Evolutionary conservation across 2,113 vertebrate species (phyloP).

Genomic region (Poecilia latipinna): DNA sequence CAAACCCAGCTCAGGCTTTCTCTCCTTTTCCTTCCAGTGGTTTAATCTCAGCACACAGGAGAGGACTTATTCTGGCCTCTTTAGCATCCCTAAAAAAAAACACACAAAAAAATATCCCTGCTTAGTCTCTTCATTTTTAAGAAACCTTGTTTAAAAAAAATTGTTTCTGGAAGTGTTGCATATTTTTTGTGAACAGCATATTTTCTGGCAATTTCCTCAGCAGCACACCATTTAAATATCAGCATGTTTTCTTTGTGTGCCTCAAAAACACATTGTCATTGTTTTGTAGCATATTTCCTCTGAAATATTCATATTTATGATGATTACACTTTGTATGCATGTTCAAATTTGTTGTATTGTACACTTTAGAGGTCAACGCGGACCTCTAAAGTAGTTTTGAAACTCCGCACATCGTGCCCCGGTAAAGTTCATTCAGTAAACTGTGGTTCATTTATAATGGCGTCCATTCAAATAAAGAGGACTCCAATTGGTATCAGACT

Average conservation of each 20-base stretch:
- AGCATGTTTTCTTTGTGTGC: constrained; percentile 12
- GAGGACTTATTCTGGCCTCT: constrained; percentile 60
- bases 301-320: not conserved
- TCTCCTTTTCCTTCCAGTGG: constrained; percentile 41
- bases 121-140: constrained; percentile 59
- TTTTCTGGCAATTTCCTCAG: constrained; percentile 58
- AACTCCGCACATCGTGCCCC: constrained; percentile 2
- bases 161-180: constrained; percentile 37
- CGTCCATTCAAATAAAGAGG: constrained; percentile 53
- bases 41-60: constrained; percentile 55
- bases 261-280: constrained; percentile 16
- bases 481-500: constrained; percentile 47
- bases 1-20: constrained; percentile 31
- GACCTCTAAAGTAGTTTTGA: constrained; percentile 8
- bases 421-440: constrained; percentile 4
- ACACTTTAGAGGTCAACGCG: not conserved
- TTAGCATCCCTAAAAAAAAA: constrained; percentile 37
- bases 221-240: constrained; percentile 29
- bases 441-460: constrained; percentile 5
- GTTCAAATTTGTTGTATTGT: not conserved
- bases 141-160: constrained; percentile 40
- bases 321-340: not conserved
- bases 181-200: constrained; percentile 53
- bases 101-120: constrained; percentile 36
- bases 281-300: not conserved